Evolutionary conservation across 2,888 invertebrate species (phyloP), one percentile per base, ranked within the genome.

Genomic region (Heliconius sara): DNA sequence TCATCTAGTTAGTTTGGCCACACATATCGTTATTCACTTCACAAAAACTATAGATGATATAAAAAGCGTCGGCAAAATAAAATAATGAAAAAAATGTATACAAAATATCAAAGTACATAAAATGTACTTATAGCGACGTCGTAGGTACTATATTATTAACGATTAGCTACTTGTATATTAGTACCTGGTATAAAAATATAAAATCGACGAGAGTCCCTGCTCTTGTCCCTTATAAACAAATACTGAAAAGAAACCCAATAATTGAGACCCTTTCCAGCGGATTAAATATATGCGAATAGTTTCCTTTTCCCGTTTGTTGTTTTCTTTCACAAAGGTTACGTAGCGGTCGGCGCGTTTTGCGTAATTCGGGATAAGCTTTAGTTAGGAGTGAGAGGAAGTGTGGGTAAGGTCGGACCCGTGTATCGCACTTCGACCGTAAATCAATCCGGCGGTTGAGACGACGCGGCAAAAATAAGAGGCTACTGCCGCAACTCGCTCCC

Each of bases 371-470:
- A 88, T 89, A 89, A 89, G 90, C 92, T 92, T 93, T 92, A 93
- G 92, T 91, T 91, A 89, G 90, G 88, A 88, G 88, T 91, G 91
- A 93, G 91, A 91, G 52, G 47, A 47, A 47, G 47, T 19, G 47
- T 47, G 47, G 90, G 80, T 83, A 82, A 83, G 85, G 84, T 80
- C 79, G 86, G 83, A 89, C 87, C 88, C 85, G 88, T 88, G 86
- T 88, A 87, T 89, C 91, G 90, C 92, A 91, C 92, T 92, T 90
- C 89, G 89, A 88, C 90, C 91, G 91, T 94, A 94, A 94, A 94
- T 94, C 94, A 94, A 93, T 93, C 93, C 89, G 86, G 86, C 88
- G 87, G 91, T 90, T 91, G 90, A 90, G 88, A 88, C 91, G 89
- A 91, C 89, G 89, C 90, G 89, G 91, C 90, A 91, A 90, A 92